A percentile compares a stretch with the other conserved stretches of the same genome.
These are phyloP conservation scores for Drosophila melanosoma DNA, from an alignment of 2,888 invertebrate species.

Conservation along the genomic window DNA sequence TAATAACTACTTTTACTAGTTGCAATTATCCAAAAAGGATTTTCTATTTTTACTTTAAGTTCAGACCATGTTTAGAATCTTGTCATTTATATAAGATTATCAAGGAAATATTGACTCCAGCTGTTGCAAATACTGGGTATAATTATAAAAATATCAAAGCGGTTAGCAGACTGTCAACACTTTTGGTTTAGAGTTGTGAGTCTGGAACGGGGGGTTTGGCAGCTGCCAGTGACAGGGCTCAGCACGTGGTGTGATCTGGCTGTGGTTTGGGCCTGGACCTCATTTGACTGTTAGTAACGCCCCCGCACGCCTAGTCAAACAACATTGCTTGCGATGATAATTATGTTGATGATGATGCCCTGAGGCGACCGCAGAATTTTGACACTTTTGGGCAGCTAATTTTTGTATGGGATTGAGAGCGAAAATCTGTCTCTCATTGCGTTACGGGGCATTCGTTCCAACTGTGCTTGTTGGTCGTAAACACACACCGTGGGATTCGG, in stretches of 20 bases:
- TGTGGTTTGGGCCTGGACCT: constrained; percentile 46
- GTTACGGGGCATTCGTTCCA: constrained; percentile 56
- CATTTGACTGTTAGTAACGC: constrained; percentile 63
- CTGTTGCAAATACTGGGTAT: constrained; percentile 19
- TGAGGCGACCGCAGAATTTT: constrained; percentile 56
- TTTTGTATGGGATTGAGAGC: constrained; percentile 26
- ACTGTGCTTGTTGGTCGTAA: constrained; percentile 84
- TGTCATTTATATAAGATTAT: neutral
- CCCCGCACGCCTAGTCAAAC: constrained; percentile 40
- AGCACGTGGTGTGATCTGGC: constrained; percentile 45
- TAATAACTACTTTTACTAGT: neutral
- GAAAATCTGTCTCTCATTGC: neutral
- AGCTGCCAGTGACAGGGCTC: constrained; percentile 65
- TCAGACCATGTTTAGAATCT: neutral
- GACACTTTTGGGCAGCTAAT: constrained; percentile 71
- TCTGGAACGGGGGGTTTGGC: constrained; percentile 12
- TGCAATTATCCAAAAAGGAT: neutral
- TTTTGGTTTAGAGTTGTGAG: constrained; percentile 42
- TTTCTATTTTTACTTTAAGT: neutral
- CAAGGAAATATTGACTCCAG: neutral
- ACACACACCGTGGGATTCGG: constrained; percentile 85
- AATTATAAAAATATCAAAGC: constrained; percentile 55
- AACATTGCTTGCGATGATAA: constrained; percentile 6
- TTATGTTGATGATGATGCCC: constrained; percentile 43
- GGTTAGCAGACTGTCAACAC: constrained; percentile 67